Evolutionary conservation across 2,113 vertebrate genomes (phyloP).

Genomic region (Pardalotus punctatus): DNA sequence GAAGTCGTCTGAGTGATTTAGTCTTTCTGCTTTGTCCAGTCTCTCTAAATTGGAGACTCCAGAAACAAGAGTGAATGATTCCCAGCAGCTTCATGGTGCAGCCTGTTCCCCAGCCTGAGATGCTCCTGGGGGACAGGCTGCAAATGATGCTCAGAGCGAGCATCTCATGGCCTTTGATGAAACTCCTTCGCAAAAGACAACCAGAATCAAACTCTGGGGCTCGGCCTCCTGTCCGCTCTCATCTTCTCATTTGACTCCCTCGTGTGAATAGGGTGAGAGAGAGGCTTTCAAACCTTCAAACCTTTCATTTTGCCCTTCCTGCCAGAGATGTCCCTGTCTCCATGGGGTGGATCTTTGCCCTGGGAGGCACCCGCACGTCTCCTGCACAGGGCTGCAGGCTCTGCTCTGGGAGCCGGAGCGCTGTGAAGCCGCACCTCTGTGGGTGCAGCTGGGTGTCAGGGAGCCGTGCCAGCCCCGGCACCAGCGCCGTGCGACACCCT

Average conservation of each 20-base stretch:
- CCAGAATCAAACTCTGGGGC: neutral
- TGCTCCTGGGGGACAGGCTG: neutral
- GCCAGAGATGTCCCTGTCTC: fast-evolving
- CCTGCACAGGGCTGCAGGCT: neutral
- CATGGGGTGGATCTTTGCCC: neutral
- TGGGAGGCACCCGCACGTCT: fast-evolving
- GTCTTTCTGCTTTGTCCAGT: neutral
- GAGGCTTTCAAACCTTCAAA: neutral
- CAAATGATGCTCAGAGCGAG: neutral
- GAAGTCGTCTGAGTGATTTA: neutral
- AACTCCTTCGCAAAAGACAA: neutral
- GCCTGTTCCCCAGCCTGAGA: neutral
- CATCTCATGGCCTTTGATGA: neutral
- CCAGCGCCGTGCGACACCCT: neutral
- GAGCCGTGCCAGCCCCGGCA: neutral
- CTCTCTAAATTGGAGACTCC: neutral
- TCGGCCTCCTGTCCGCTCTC: neutral
- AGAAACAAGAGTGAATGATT: neutral
- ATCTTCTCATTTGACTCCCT: neutral
- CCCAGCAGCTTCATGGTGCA: neutral
- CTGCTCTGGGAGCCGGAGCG: fast-evolving
- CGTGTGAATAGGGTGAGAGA: neutral
- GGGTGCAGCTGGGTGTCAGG: neutral
- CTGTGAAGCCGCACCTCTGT: neutral
- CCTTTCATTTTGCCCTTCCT: neutral